Base-by-base conservation (phyloP, 2,797 vertebrate species). In the Trematomus bernacchii region DNA sequence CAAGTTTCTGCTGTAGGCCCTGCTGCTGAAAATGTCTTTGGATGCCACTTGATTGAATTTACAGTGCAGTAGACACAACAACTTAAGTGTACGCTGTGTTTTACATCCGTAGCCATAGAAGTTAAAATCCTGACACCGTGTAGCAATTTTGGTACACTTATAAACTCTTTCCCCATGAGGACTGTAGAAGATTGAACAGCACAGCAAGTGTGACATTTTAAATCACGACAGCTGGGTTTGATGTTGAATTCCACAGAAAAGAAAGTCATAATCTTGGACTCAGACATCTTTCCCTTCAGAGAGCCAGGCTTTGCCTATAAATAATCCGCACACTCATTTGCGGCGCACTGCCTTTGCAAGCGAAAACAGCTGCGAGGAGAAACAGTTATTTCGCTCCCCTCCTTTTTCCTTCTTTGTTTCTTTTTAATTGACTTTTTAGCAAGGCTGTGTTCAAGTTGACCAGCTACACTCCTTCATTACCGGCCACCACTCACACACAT, bases 391-490 rank as follows among this genome's bases (percentile, higher is more conserved):
- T 12, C 43, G 14, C 40, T 14, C 60, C 23, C 33, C 8, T 37
- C 21, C 47, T 19, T 51, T 63, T 67, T 75, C 48, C 63, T 19
- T 83, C 86, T 93, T 93, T 93, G 91, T 93, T 93, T 92, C 85
- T 79, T 83, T 92, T 94, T 94, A 94, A 94, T 94, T 93, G 89
- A 93, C 91, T 93, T 94, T 95, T 94, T 93, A 93, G 94, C 89
- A 87, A 93, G 93, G 86, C 84, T 76, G 68, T 81, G 90, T 87
- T 92, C 89, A 87, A 78, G 85, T 80, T 90, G 89, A 89, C 85
- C 88, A 89, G 87, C 87, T 86, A 88, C 80, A 84, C 72, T 52
- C 73, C 73, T 77, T 74, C 50, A 62, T 50, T 78, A 66, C 71
- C 44, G 15, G 16, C 63, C 70, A 66, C 66, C 77, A 33, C 84